These are phyloP conservation scores for Calidris pygmaea DNA, from an alignment of 2,113 vertebrate species.

Conservation along the genomic window DNA sequence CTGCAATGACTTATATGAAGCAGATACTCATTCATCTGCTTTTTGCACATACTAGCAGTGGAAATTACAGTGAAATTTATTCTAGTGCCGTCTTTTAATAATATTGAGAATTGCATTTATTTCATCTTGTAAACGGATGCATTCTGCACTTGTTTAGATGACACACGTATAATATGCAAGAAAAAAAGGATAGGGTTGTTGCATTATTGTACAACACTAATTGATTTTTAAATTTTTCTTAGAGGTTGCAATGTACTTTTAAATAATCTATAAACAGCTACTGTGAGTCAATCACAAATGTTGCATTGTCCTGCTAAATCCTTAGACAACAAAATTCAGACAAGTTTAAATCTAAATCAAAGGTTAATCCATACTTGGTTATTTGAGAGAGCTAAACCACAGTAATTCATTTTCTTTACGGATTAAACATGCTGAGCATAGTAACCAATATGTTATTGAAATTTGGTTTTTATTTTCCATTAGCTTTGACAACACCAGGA, in stretches of 20 bases:
- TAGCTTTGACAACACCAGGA: constrained; percentile 15
- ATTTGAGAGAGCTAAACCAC: constrained; percentile 62
- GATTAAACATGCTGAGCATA: constrained; percentile 40
- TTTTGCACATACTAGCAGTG: not conserved
- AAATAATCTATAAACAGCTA: constrained; percentile 49
- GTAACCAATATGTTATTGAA: constrained; percentile 39
- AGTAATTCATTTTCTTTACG: constrained; percentile 66
- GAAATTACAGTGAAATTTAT: constrained; percentile 40
- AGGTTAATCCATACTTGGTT: constrained; percentile 70
- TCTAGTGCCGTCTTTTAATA: not conserved
- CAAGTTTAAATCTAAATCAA: constrained; percentile 66
- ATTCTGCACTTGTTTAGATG: not conserved
- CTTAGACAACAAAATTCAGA: constrained; percentile 49
- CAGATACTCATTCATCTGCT: not conserved
- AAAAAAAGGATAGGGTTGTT: not conserved
- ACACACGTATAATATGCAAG: not conserved
- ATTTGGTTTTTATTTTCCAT: constrained; percentile 44
- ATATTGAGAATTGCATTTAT: constrained; percentile 17
- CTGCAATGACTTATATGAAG: not conserved
- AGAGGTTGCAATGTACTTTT: constrained; percentile 23
- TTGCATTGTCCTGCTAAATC: constrained; percentile 27
- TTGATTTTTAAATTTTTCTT: not conserved
- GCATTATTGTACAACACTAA: not conserved
- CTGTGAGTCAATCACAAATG: constrained; percentile 36
- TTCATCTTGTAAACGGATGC: constrained; percentile 13